Conservation (phyloP, 2,888 invertebrate species). For the Dicycla oo region DNA sequence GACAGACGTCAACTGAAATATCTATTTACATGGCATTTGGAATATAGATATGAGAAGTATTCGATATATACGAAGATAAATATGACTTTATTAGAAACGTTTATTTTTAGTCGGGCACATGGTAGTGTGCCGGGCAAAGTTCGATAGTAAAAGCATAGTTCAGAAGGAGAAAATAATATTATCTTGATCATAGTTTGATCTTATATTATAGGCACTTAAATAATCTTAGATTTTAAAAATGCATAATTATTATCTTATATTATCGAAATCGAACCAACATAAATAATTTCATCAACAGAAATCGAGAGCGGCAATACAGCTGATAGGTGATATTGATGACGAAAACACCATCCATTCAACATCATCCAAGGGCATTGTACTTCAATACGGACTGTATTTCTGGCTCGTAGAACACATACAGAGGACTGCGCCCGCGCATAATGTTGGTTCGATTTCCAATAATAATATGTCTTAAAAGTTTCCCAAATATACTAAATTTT, state of each 20-base stretch:
- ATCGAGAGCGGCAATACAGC: not conserved
- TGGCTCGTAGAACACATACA: not conserved
- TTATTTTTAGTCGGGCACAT: not conserved
- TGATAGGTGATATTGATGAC: not conserved
- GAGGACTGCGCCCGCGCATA: not conserved
- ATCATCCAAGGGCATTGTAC: not conserved
- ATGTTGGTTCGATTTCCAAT: conserved; percentile 20
- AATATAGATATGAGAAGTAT: conserved; percentile 20
- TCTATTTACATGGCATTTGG: conserved; percentile 54
- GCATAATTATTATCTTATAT: not conserved
- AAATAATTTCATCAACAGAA: not conserved
- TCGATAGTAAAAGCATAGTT: not conserved
- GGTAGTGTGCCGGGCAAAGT: conserved; percentile 17
- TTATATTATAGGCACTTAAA: not conserved
- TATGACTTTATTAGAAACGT: not conserved
- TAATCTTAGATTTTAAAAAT: conserved; percentile 2
- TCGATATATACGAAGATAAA: not conserved
- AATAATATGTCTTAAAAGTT: not conserved
- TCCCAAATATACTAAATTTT: conserved; percentile 5
- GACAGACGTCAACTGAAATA: conserved; percentile 86
- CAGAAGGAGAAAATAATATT: conserved; percentile 2
- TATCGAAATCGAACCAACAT: conserved; percentile 28
- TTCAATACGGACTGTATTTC: not conserved
- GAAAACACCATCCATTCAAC: not conserved
- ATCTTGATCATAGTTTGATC: conserved; percentile 20